Evolutionary conservation across 2,113 vertebrate genomes (phyloP).

Genomic region (Coracopsis vasa): DNA sequence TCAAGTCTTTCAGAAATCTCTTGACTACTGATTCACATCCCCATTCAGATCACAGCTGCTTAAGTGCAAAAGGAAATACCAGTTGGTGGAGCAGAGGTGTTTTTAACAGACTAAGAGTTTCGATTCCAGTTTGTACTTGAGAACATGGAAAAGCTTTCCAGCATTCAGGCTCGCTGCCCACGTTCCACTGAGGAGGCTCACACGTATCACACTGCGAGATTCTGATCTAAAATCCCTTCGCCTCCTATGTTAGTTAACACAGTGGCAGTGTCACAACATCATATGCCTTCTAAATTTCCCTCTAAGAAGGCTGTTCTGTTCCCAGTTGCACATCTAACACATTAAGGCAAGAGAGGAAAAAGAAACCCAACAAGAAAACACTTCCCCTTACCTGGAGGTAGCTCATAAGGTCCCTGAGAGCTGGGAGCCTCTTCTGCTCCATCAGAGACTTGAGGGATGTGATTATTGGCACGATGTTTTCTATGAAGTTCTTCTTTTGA

Average conservation of each 20-base stretch:
- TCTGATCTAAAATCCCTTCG: slow-evolving; percentile 19
- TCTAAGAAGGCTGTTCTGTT: neutral
- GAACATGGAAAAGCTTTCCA: slow-evolving; percentile 12
- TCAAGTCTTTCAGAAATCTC: slow-evolving; percentile 21
- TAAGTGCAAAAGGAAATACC: slow-evolving; percentile 54
- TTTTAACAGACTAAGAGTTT: slow-evolving; percentile 55
- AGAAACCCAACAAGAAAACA: neutral
- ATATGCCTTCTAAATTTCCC: neutral
- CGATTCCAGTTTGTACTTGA: neutral
- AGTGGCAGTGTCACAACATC: slow-evolving; percentile 36
- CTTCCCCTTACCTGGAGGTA: slow-evolving; percentile 84
- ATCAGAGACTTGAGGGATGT: slow-evolving; percentile 86
- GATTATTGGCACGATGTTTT: slow-evolving; percentile 91
- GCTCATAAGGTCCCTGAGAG: slow-evolving; percentile 88
- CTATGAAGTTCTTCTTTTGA: slow-evolving; percentile 91
- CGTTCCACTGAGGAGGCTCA: slow-evolving; percentile 18
- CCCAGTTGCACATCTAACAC: neutral
- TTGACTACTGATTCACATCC: slow-evolving; percentile 34
- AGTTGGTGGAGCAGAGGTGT: slow-evolving; percentile 66
- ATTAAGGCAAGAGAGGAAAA: neutral
- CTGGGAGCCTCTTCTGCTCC: slow-evolving; percentile 86
- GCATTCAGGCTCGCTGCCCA: slow-evolving; percentile 13
- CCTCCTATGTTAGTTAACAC: slow-evolving; percentile 36
- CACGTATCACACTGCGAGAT: neutral
- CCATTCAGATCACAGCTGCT: slow-evolving; percentile 62